These are phyloP conservation scores for Myotis findleyi DNA, from an alignment of 2,797 vertebrate species.

Conservation along the genomic window DNA sequence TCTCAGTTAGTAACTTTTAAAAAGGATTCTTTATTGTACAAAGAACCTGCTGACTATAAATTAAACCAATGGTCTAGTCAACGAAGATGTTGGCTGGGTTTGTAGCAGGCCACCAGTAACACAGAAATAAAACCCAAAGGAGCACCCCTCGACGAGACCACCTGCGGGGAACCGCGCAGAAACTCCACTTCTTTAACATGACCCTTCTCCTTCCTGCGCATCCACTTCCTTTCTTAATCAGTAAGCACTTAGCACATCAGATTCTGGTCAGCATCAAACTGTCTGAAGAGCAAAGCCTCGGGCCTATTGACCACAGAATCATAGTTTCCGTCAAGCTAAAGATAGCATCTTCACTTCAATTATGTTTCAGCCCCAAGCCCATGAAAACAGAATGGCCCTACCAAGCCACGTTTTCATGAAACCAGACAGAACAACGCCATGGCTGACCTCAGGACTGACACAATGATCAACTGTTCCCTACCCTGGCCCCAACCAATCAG, in stretches of 20 bases:
- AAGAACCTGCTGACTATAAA: not conserved
- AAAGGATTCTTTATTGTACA: not conserved
- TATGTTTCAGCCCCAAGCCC: not conserved
- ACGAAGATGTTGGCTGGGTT: not conserved
- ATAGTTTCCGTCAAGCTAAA: not conserved
- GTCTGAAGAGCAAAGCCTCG: not conserved
- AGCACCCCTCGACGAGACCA: not conserved
- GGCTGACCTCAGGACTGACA: not conserved
- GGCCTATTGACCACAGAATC: not conserved
- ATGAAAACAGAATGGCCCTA: not conserved
- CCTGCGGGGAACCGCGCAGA: not conserved
- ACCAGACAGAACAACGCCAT: not conserved
- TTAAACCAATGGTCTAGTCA: not conserved
- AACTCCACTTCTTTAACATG: not conserved
- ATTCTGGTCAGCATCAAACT: not conserved
- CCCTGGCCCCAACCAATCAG: not conserved
- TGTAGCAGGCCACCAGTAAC: not conserved
- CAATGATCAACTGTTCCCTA: not conserved
- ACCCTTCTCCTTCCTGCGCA: not conserved
- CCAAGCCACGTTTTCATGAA: not conserved
- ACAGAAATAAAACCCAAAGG: not conserved
- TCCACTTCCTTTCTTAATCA: not conserved
- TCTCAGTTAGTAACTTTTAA: not conserved
- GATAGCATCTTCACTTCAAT: not conserved
- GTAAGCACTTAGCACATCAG: not conserved